Evolutionary conservation across 1,140 invertebrate species (phyloP).

Genomic region (Drosophila kikkawai): DNA sequence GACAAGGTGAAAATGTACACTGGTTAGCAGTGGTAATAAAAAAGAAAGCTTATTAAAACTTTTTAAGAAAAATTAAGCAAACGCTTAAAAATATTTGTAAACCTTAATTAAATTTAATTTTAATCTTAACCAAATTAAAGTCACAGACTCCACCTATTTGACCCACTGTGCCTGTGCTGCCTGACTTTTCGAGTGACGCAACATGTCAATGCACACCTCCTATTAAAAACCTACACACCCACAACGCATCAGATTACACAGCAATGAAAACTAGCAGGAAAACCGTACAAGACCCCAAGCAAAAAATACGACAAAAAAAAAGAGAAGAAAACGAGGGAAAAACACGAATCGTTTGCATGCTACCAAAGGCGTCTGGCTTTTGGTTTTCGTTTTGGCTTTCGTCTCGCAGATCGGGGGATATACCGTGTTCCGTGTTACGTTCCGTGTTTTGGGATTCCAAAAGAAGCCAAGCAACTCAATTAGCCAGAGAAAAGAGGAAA

Average conservation of each 20-base stretch:
- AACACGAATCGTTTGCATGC: conserved; percentile 46
- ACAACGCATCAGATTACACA: conserved; percentile 39
- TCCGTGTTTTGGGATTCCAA: conserved; percentile 8
- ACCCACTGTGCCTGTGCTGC: conserved; percentile 28
- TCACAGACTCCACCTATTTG: background rate
- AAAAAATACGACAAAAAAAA: conserved; percentile 2
- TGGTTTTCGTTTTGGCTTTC: conserved; percentile 30
- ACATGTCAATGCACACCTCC: conserved; percentile 39
- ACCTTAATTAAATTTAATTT: background rate
- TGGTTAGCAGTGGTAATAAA: background rate
- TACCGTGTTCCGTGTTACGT: conserved; percentile 19
- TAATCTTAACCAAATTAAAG: background rate
- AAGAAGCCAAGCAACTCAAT: conserved; percentile 81
- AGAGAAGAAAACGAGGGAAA: conserved; percentile 1
- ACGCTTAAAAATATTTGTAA: background rate
- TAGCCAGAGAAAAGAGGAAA: conserved; percentile 41
- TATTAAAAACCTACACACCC: conserved; percentile 1
- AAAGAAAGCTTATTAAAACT: background rate
- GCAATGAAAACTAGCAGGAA: conserved; percentile 45
- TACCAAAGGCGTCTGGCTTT: conserved; percentile 47
- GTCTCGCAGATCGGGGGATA: background rate
- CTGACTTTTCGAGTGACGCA: conserved; percentile 25
- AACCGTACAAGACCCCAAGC: conserved; percentile 40
- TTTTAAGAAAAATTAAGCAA: background rate
- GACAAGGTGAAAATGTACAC: background rate